Base-by-base conservation (phyloP, 1,140 invertebrate genomes). In the Zaprionus gabonicus region DNA sequence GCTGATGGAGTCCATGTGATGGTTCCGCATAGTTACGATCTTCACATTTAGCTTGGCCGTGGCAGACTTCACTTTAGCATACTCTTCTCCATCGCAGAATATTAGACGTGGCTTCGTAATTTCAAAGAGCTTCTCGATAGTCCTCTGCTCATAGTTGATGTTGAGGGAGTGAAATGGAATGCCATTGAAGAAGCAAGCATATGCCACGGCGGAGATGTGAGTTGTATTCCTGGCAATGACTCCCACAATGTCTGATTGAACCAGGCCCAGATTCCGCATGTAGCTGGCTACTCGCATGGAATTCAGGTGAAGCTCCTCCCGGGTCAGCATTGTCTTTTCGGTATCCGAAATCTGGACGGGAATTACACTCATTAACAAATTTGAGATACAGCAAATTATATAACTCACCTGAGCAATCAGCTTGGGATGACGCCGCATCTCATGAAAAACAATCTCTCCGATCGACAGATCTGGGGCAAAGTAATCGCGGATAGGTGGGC, bases 31-130 rank as follows among this genome's bases (percentile, higher is more conserved):
- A 23, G 86, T 91, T 12, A 81, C 51, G 20, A 91, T 83, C 53
- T 76, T 78, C 0, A 68, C 72, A 36, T 71, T 62, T 4, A 78
- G 28, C 0, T 55, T 13, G 0, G 38, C 4, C 1, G 86, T 82
- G 9, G 82, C 82, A 9, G 55, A 44, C 15, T 64, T 63, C 0
- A 91, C 63, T 23, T 80, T 91, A 0, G 76, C 75, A 20, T 71
- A 86, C 4, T 91, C 87, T 13, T 84, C 84, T 0, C 78, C 82
- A 72, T 92, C 91, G 27, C 91, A 92, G 65, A 92, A 92, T 12
- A 92, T 76, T 0, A 92, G 28, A 7, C 73, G 56, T 0, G 91
- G 91, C 46, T 78, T 71, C 2, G 91, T 91, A 7, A 87, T 79
- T 4, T 53, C 31, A 7, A 80, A 85, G 1, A 92, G 68, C 51